Percentiles rank a stretch among this genome's conserved stretches.
phyloP scores from a whole-genome alignment of 2,797 vertebrate species.

The Podarcis siculus region DNA sequence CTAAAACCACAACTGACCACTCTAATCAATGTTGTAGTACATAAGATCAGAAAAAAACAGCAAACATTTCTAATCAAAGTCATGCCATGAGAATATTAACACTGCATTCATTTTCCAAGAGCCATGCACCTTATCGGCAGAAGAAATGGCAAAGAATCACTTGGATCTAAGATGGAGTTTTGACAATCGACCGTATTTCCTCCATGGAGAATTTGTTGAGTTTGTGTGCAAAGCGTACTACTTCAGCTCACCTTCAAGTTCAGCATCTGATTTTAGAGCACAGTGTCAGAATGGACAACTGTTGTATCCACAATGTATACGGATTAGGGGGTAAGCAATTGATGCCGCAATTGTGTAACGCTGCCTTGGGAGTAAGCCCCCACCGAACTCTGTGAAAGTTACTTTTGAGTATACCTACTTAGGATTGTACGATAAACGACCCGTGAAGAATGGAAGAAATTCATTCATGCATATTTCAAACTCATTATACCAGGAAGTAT shows the following conservation, averaged over 20 bases:
- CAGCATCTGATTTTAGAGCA: slow-evolving; percentile 68
- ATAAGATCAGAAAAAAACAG: neutral
- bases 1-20: neutral
- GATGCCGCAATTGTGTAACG: neutral
- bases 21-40: neutral
- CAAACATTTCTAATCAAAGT: neutral
- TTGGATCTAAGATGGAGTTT: slow-evolving; percentile 73
- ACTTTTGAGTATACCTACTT: too few species aligned
- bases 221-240: slow-evolving; percentile 76
- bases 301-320: slow-evolving; percentile 73
- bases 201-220: slow-evolving; percentile 79
- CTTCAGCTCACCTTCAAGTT: slow-evolving; percentile 40
- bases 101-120: slow-evolving; percentile 60
- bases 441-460: neutral
- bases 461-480: neutral
- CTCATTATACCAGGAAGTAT: neutral
- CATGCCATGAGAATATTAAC: neutral
- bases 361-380: neutral
- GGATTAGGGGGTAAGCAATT: slow-evolving; percentile 55
- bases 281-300: slow-evolving; percentile 75
- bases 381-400: too few species aligned
- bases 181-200: slow-evolving; percentile 71
- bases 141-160: slow-evolving; percentile 77
- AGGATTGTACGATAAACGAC: neutral
- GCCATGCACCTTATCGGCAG: slow-evolving; percentile 76